Evolutionary conservation across 2,888 invertebrate species (phyloP).

Genomic region (Calliopum simillimum): DNA sequence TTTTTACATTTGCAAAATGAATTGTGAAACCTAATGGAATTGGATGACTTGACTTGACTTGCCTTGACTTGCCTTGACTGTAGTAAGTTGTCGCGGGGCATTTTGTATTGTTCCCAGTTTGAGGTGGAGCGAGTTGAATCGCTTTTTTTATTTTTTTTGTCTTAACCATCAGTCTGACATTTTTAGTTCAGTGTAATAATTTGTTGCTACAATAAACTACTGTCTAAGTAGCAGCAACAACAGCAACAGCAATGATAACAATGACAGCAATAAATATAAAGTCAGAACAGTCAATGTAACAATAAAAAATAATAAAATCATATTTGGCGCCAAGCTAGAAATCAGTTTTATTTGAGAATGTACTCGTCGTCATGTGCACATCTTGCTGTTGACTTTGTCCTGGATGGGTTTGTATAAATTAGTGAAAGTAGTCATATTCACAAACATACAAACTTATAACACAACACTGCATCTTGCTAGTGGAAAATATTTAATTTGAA

Average conservation of each 20-base stretch:
- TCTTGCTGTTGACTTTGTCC: too few species aligned
- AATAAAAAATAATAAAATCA: conserved; percentile 56
- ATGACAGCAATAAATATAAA: conserved; percentile 13
- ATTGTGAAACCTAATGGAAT: conserved; percentile 53
- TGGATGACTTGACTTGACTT: conserved; percentile 49
- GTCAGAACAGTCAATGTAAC: conserved; percentile 14
- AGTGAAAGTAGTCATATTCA: too few species aligned
- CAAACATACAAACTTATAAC: too few species aligned
- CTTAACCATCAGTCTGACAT: too few species aligned
- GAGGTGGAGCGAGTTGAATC: neutral
- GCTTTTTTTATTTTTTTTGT: conserved; percentile 28
- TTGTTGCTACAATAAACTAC: conserved; percentile 16
- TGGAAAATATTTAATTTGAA: too few species aligned
- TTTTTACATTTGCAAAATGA: conserved; percentile 62
- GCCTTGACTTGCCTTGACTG: too few species aligned
- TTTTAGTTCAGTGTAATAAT: too few species aligned
- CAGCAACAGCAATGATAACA: neutral
- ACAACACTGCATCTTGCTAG: too few species aligned
- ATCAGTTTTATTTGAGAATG: too few species aligned
- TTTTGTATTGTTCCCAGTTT: neutral
- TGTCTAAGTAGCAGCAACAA: conserved; percentile 1
- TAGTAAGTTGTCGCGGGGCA: neutral
- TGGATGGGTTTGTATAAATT: too few species aligned
- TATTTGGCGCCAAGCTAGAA: conserved; percentile 61
- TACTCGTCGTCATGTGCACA: too few species aligned